phyloP scores from a whole-genome alignment of 1,140 invertebrate genomes.

The Rhyzopertha dominica region DNA sequence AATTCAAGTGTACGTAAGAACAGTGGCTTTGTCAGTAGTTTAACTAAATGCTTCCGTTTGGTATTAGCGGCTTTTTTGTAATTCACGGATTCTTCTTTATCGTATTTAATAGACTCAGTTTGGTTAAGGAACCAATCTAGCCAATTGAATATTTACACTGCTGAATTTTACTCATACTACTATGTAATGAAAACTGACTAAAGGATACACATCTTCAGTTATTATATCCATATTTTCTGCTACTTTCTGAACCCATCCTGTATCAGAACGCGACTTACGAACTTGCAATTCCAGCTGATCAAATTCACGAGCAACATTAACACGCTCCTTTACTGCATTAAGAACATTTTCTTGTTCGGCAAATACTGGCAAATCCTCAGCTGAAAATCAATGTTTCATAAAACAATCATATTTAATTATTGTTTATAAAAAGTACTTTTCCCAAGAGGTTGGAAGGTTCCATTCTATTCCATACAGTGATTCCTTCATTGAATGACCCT shows the following conservation, averaged over 20 bases:
- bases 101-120: no score
- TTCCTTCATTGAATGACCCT: conserved; percentile 78
- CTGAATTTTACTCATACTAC: no score
- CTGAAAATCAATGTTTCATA: conserved; percentile 46
- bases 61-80: conserved; percentile 45
- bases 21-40: conserved; percentile 57
- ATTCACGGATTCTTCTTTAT: conserved; percentile 42
- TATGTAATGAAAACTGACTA: no score
- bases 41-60: conserved; percentile 54
- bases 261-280: conserved; percentile 62
- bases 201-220: conserved; percentile 71
- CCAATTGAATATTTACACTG: no score
- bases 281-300: conserved; percentile 69
- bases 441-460: conserved; percentile 76
- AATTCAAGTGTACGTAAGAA: no score
- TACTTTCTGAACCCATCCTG: conserved; percentile 78
- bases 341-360: conserved; percentile 69
- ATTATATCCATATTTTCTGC: conserved; percentile 84
- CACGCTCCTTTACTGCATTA: conserved; percentile 61
- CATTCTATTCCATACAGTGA: conserved; percentile 89
- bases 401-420: no score
- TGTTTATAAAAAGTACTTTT: no score
- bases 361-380: conserved; percentile 76
- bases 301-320: conserved; percentile 72
- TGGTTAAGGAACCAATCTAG: no score